Base-by-base conservation (phyloP, 2,888 invertebrate species). In the Pyrocoelia pectoralis region DNA sequence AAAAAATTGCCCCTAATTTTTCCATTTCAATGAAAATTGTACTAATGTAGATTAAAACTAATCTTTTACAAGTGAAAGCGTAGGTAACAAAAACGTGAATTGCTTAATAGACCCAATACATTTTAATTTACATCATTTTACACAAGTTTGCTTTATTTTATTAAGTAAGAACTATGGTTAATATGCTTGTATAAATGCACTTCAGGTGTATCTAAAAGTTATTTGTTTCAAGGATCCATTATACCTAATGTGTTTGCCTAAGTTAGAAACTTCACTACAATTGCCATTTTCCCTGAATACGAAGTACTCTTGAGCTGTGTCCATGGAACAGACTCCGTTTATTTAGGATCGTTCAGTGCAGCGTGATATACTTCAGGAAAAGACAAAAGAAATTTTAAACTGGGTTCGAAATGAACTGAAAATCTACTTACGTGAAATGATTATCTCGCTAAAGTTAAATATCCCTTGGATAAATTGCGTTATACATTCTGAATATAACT, bases 251-350 rank as follows among this genome's bases (percentile, higher is more conserved):
- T 57, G 57, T 57, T 57, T 57, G 24, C 33, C 17, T 8, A 40
- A 41, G 50, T 28, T 12, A 41, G 51, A 53, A 18, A 43, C 56
- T 64, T 59, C 61, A 56, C 56, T 59, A 63, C 68, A 65, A 61
- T 66, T 61, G 68, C 52, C 65, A 69, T 70, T 70, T 67, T 65
- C 55, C 53, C 61, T 62, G 68, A 69, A 61, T 64, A 65, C 51
- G 48, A 57, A 69, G 68, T 48, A 60, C 61, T 58, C 69, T 70
- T 64, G 56, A 64, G 67, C 12, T 17, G 12, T 54, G 65, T 68
- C 68, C 67, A 67, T 65, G 24, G 24, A 65, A 64, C 66, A 59
- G 19, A 46, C 40, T 24, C 9, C 17, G 41, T 43, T 43, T 43
- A 43, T 15, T 43, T 43, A 43, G 41, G 33, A 33, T 33, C 8